A percentile compares a stretch with the other conserved stretches of the same genome.
Conservation (phyloP, 2,888 invertebrate genomes). For the Penaeus monodon region DNA sequence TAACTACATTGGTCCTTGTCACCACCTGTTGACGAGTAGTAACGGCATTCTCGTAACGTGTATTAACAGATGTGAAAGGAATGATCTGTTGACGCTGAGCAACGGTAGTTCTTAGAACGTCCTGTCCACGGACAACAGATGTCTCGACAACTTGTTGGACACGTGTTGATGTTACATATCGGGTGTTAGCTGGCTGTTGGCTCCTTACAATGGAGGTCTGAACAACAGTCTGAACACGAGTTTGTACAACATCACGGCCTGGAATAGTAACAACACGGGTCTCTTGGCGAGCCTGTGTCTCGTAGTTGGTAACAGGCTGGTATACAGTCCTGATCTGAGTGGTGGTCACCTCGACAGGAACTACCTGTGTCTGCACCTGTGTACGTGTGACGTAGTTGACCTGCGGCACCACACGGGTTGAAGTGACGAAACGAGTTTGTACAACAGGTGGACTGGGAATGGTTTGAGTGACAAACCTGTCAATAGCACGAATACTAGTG, state of each 20-base stretch:
- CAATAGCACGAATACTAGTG: neutral
- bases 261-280: constrained; percentile 23
- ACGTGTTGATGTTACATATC: constrained; percentile 21
- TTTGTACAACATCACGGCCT: constrained; percentile 18
- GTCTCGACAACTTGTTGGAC: neutral
- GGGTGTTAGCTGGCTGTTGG: constrained; percentile 19
- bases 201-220: constrained; percentile 24
- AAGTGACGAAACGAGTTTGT: neutral
- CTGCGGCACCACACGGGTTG: constrained; percentile 4
- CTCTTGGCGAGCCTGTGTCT: neutral
- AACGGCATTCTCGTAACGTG: constrained; percentile 7
- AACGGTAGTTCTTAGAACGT: neutral
- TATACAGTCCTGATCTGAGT: neutral
- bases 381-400: constrained; percentile 9
- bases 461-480: neutral
- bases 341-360: constrained; percentile 6
- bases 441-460: neutral
- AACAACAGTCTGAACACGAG: constrained; percentile 7
- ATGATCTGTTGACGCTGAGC: constrained; percentile 23
- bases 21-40: constrained; percentile 22
- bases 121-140: neutral
- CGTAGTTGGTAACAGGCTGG: neutral
- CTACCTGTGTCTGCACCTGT: neutral
- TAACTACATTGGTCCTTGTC: constrained; percentile 9
- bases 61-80: constrained; percentile 27